Evolutionary conservation across 2,797 vertebrate genomes (phyloP).

Genomic region (Sebastiscus albofasciatus): DNA sequence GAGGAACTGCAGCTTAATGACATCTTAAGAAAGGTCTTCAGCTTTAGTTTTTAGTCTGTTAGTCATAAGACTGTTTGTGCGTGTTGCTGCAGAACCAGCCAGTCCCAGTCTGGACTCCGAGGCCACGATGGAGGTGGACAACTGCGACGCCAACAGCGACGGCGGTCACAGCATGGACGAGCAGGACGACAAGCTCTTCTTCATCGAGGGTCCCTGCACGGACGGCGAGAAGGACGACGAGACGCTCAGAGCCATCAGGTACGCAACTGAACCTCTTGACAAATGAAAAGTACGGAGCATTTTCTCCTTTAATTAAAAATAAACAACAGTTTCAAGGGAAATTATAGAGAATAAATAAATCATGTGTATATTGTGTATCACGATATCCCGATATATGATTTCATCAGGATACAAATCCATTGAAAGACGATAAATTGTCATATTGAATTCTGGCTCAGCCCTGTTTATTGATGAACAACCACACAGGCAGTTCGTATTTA

Average conservation of each 20-base stretch:
- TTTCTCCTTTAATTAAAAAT: no score
- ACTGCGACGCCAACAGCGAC: constrained; percentile 83
- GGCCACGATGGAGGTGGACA: constrained; percentile 92
- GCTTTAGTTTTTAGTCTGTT: not conserved
- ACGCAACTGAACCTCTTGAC: not conserved
- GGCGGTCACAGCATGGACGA: constrained; percentile 85
- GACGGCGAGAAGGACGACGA: constrained; percentile 90
- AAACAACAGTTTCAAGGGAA: not conserved
- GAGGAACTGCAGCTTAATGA: not conserved
- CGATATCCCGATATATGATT: no score
- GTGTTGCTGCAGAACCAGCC: constrained; percentile 82
- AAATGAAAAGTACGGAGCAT: no score
- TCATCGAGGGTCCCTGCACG: constrained; percentile 84
- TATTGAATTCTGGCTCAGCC: no score
- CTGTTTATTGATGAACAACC: not conserved
- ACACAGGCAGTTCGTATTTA: not conserved
- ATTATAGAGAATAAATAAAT: no score
- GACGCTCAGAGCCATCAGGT: constrained; percentile 88
- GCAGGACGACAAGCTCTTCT: constrained; percentile 88
- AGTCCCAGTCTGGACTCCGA: constrained; percentile 89
- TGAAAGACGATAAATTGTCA: no score
- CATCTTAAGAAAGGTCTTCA: not conserved
- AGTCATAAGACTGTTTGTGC: not conserved
- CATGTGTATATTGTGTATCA: no score
- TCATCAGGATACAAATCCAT: no score